These are phyloP conservation scores for Laticauda laticaudata DNA, from an alignment of 2,113 vertebrate genomes.

Conservation along the genomic window DNA sequence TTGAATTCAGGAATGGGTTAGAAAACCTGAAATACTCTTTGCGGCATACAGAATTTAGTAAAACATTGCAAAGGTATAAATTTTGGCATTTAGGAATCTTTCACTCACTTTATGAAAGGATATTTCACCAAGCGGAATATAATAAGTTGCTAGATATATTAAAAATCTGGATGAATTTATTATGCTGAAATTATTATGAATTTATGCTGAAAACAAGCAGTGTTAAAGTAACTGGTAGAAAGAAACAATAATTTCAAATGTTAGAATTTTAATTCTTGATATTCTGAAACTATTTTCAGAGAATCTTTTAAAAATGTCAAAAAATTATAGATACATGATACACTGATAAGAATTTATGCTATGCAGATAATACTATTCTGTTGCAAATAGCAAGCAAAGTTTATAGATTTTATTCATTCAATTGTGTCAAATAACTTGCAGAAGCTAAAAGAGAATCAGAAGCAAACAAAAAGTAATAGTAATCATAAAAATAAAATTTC, in stretches of 20 bases:
- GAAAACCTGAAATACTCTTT: background rate
- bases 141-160: background rate
- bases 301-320: background rate
- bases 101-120: background rate
- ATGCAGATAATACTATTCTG: background rate
- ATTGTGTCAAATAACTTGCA: background rate
- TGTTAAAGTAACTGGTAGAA: background rate
- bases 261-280: background rate
- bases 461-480: background rate
- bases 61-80: background rate
- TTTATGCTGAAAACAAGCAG: background rate
- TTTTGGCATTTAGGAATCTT: background rate
- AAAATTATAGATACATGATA: background rate
- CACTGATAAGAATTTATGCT: background rate
- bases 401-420: background rate
- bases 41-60: background rate
- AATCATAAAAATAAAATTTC: background rate
- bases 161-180: background rate
- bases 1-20: background rate
- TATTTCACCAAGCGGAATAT: background rate
- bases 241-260: background rate
- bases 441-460: conserved; percentile 4
- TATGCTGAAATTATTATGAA: background rate
- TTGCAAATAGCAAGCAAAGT: background rate
- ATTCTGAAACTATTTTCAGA: background rate